phyloP scores from a whole-genome alignment of 2,797 vertebrate species.

The Anolis apletophallus region DNA sequence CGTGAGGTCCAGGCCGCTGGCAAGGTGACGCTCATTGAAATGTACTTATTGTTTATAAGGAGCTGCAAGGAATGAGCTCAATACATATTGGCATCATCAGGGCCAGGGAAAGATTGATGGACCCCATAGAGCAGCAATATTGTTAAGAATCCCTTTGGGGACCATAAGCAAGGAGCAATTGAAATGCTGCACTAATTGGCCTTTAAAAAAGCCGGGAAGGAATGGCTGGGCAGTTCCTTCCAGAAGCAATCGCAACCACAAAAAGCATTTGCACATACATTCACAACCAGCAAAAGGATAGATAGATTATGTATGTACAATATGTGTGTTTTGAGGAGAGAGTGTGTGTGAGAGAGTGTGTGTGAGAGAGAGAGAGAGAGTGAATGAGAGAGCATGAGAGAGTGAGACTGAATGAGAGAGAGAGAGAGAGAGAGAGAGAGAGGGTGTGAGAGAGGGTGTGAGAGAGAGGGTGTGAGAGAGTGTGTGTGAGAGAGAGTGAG shows the following conservation, averaged over 20 bases:
- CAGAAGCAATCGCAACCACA: background rate
- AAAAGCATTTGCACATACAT: background rate
- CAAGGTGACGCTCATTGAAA: background rate
- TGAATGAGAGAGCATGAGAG: too few species aligned
- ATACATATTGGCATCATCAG: slow-evolving; percentile 27
- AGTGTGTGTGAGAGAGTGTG: too few species aligned
- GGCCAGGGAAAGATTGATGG: slow-evolving; percentile 16
- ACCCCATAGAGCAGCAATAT: slow-evolving; percentile 16
- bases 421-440: too few species aligned
- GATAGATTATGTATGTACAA: too few species aligned
- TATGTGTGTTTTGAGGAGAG: too few species aligned
- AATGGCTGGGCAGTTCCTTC: background rate
- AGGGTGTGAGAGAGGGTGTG: too few species aligned
- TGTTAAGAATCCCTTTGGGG: slow-evolving; percentile 6
- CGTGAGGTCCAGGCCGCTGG: background rate
- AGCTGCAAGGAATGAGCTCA: slow-evolving; percentile 1
- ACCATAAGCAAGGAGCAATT: slow-evolving; percentile 17
- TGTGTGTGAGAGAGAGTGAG: too few species aligned
- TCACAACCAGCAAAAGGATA: too few species aligned
- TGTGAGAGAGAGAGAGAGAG: too few species aligned
- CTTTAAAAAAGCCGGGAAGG: background rate
- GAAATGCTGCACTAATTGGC: slow-evolving; percentile 21
- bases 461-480: too few species aligned
- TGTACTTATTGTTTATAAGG: slow-evolving; percentile 13
- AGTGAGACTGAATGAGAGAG: too few species aligned